Evolutionary conservation across 1,140 invertebrate species (phyloP), one percentile per base, ranked within the genome.

Genomic region (Lineus longissimus): DNA sequence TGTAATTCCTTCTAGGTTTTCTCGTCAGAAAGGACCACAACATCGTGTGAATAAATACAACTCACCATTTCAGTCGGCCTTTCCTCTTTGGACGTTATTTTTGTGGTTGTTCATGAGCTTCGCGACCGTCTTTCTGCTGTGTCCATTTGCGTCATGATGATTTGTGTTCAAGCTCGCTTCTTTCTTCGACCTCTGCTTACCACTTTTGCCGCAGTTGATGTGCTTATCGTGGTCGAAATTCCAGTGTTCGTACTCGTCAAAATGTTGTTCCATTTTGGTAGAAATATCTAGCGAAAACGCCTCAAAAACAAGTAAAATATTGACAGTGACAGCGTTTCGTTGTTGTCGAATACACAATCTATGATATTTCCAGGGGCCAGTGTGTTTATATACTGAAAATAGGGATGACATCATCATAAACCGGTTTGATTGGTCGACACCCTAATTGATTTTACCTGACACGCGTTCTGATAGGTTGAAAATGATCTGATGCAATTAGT

Each of bases 141-240:
- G 76, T 2, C 77, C 77, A 40, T 64, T 65, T 1, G 74, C 71
- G 45, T 78, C 76, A 57, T 68, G 69, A 11, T 67, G 66, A 63
- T 77, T 77, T 0, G 73, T 76, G 56, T 77, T 66, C 55, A 73
- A 66, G 31, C 67, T 65, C 0, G 67, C 74, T 63, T 79, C 77
- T 51, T 74, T 73, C 55, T 78, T 79, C 19, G 65, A 62, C 15
- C 77, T 55, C 0, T 73, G 74, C 60, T 79, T 79, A 2, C 77
- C 77, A 61, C 77, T 78, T 25, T 78, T 73, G 0, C 73, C 72
- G 43, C 63, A 65, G 62, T 70, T 70, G 55, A 77, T 75, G 64
- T 76, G 71, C 62, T 76, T 77, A 40, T 78, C 73, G 55, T 71
- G 70, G 9, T 77, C 74, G 15, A 74, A 73, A 58, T 73, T 76